phyloP scores from a whole-genome alignment of 2,888 invertebrate species.

The Plutella xylostella region DNA sequence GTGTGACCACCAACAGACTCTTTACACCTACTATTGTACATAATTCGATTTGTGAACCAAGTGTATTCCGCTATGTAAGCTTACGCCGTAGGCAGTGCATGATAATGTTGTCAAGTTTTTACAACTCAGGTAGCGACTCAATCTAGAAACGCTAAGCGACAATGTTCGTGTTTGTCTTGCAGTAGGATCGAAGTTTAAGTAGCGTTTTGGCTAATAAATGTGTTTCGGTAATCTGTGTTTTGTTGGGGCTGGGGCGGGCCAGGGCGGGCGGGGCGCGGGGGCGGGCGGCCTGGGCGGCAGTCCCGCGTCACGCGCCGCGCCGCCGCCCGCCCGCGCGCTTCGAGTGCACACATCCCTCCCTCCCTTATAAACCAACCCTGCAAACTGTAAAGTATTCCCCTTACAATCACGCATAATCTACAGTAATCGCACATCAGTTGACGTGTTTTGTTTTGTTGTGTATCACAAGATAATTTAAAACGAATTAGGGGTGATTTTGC shows the following conservation, averaged over 20 bases:
- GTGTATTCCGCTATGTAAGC: too few relatives aligned
- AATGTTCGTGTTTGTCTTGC: constrained; percentile 25
- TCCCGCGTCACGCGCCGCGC: constrained; percentile 62
- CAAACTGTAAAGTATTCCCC: not conserved
- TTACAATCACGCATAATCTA: not conserved
- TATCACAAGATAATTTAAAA: not conserved
- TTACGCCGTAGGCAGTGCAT: too few relatives aligned
- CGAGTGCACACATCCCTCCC: constrained; percentile 21
- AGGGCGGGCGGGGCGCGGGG: constrained; percentile 32
- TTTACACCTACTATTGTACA: too few relatives aligned
- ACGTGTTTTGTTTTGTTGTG: not conserved
- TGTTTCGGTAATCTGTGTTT: constrained; percentile 60
- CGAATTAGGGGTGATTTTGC: constrained; percentile 32
- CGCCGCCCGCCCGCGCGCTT: constrained; percentile 55
- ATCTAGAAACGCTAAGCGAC: constrained; percentile 14
- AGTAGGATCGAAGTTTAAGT: constrained; percentile 49
- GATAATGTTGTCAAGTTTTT: too few relatives aligned
- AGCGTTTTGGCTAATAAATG: constrained; percentile 63
- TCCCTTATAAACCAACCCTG: constrained; percentile 12
- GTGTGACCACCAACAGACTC: constrained; percentile 38
- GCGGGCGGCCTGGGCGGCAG: constrained; percentile 38
- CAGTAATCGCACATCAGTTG: not conserved
- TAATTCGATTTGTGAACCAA: not conserved
- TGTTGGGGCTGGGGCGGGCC: constrained; percentile 44
- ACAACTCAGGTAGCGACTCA: too few relatives aligned